Base-by-base conservation (phyloP, 2,797 vertebrate species). In the Gambusia yucatana region DNA sequence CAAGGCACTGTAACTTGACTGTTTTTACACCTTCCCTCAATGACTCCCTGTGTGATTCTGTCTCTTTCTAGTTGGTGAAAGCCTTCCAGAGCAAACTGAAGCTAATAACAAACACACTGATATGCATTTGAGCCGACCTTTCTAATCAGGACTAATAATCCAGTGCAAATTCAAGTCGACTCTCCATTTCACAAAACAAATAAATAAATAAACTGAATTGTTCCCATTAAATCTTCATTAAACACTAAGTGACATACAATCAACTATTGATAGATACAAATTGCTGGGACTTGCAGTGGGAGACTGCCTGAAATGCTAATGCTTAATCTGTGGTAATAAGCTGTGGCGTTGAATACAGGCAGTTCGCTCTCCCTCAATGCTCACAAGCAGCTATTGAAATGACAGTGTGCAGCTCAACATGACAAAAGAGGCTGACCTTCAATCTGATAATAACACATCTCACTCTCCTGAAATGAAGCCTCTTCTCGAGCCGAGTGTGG, bases 221-320 rank as follows among this genome's bases (percentile, higher is more conserved):
- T 85, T 85, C 91, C 91, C 77, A 96, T 96, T 96, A 96, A 95
- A 96, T 96, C 94, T 95, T 95, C 94, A 96, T 96, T 96, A 96
- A 84, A 57, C 78, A 87, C 92, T 96, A 96, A 96, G 94, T 96
- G 95, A 93, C 93, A 93, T 91, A 95, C 94, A 95, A 95, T 96
- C 94, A 93, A 91, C 93, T 92, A 93, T 93, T 96, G 94, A 94
- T 94, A 90, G 95, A 95, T 94, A 95, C 89, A 96, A 96, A 97
- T 95, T 94, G 94, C 94, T 93, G 78, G 89, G 90, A 90, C 86
- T 88, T 92, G 92, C 88, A 87, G 82, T 88, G 87, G 88, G 92
- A 93, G 93, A 94, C 90, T 91, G 88, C 91, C 88, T 91, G 87
- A 94, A 93, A 94, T 94, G 91, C 93, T 93, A 94, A 94, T 94